Percentiles rank a stretch among this genome's conserved stretches.
These are phyloP conservation scores for Campylomormyrus tamandua DNA, from an alignment of 2,113 vertebrate species.

Conservation along the genomic window DNA sequence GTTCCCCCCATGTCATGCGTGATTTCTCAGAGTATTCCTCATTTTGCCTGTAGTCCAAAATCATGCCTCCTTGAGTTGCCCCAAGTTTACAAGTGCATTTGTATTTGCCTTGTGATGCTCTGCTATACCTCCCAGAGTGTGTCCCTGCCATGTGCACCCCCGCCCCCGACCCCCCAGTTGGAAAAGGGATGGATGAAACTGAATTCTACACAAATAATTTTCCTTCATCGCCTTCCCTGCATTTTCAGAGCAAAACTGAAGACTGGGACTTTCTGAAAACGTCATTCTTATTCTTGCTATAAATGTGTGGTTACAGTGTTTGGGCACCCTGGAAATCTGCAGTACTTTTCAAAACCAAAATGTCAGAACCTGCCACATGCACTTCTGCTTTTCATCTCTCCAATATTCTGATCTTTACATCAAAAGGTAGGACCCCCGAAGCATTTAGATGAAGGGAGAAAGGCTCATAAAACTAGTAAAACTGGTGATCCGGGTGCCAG, in stretches of 20 bases:
- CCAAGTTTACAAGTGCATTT: background rate
- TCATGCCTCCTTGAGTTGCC: background rate
- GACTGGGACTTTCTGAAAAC: background rate
- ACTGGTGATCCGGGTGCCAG: background rate
- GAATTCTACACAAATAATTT: background rate
- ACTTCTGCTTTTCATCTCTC: background rate
- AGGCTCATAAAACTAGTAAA: background rate
- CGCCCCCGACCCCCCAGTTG: background rate
- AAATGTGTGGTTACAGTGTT: background rate
- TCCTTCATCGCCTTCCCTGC: background rate
- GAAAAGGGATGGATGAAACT: background rate
- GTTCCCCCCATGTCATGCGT: background rate
- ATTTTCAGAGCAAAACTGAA: background rate
- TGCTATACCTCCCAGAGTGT: background rate
- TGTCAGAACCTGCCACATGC: slow-evolving; percentile 11
- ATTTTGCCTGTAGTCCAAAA: background rate
- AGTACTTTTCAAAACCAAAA: background rate
- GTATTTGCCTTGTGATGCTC: background rate
- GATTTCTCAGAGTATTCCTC: background rate
- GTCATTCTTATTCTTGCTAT: background rate
- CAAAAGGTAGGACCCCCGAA: background rate
- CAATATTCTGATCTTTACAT: background rate
- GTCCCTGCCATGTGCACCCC: background rate
- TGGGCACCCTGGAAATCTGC: background rate
- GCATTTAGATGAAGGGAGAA: background rate